Percentiles rank a stretch among this genome's conserved stretches.
Conservation (phyloP, 2,113 vertebrate genomes). For the Lamprologus speciosus region DNA sequence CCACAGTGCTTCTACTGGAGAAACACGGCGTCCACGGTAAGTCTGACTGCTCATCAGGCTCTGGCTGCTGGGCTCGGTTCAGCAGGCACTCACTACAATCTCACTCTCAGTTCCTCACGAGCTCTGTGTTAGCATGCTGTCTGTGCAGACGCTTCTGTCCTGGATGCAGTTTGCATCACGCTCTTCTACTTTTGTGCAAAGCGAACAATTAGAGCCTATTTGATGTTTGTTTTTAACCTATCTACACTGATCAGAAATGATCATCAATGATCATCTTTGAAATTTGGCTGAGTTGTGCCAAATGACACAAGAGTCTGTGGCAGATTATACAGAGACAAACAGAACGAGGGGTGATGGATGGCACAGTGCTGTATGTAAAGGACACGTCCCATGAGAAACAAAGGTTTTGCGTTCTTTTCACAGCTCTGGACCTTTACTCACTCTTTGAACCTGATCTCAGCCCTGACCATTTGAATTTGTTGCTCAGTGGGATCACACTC, state of each 20-base stretch:
- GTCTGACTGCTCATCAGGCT: neutral
- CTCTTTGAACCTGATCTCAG: neutral
- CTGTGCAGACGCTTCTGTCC: neutral
- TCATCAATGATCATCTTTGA: neutral
- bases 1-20: neutral
- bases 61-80: neutral
- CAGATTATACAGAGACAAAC: neutral
- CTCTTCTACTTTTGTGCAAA: neutral
- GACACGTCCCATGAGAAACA: neutral
- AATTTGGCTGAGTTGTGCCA: neutral
- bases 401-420: neutral
- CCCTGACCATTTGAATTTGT: neutral
- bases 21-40: too few relatives aligned
- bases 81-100: neutral
- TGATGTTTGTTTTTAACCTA: neutral
- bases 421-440: neutral
- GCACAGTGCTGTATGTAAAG: neutral
- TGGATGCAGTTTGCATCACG: neutral
- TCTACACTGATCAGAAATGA: neutral
- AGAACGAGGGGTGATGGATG: neutral
- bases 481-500: conserved; percentile 63
- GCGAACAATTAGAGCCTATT: neutral
- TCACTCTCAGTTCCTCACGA: rapidly evolving
- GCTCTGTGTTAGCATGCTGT: neutral
- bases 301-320: neutral